phyloP scores from a whole-genome alignment of 2,797 vertebrate species.

The Acanthornis magna region DNA sequence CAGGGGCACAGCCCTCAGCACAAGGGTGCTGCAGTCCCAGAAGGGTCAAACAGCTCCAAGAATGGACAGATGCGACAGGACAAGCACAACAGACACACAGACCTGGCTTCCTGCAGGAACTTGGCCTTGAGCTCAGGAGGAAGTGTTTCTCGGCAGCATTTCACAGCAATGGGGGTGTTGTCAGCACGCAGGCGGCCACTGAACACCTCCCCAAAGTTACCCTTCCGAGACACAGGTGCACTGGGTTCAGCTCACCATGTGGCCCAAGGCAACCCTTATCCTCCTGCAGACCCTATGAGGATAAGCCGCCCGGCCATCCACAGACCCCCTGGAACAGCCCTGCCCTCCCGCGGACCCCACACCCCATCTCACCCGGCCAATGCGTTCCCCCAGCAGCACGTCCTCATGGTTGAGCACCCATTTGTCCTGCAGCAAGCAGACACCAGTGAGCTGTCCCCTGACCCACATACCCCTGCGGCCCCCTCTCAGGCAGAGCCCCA shows the following conservation, averaged over 20 bases:
- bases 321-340: not conserved
- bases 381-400: constrained; percentile 86
- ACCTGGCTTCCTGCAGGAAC: constrained; percentile 97
- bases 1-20: rapidly evolving
- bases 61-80: not conserved
- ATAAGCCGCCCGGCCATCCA: not conserved
- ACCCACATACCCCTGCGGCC: not conserved
- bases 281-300: not conserved
- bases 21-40: not conserved
- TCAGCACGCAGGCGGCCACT: constrained; percentile 84
- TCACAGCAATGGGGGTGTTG: constrained; percentile 89
- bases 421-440: constrained; percentile 83
- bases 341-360: not conserved
- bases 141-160: constrained; percentile 91
- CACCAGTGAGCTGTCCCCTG: not conserved
- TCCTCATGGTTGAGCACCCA: constrained; percentile 95
- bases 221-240: constrained; percentile 72
- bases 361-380: constrained; percentile 83
- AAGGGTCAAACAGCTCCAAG: rapidly evolving
- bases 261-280: not conserved
- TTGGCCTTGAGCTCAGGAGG: constrained; percentile 88
- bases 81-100: not conserved
- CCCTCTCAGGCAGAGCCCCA: not conserved
- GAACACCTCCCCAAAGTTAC: constrained; percentile 97
- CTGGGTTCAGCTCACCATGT: rapidly evolving